These are phyloP conservation scores for Heliconius cydno DNA, from an alignment of 2,888 invertebrate species.

Conservation along the genomic window DNA sequence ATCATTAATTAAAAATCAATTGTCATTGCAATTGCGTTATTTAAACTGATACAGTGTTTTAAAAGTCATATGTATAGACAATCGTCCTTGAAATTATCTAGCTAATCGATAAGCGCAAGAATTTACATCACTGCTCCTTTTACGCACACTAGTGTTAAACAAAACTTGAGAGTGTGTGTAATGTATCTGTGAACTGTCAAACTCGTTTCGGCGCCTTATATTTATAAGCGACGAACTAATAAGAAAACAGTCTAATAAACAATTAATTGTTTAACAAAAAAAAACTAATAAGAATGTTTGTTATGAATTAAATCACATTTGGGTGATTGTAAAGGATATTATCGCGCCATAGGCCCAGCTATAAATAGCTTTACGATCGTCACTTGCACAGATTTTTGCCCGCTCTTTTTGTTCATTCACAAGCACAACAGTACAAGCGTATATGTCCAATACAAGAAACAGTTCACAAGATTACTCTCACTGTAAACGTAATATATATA, in stretches of 20 bases:
- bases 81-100: slow-evolving; percentile 77
- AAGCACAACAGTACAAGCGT: slow-evolving; percentile 54
- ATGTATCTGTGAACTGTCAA: slow-evolving; percentile 73
- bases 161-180: slow-evolving; percentile 58
- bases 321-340: slow-evolving; percentile 58
- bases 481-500: slow-evolving; percentile 54
- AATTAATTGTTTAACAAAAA: slow-evolving; percentile 26
- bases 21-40: slow-evolving; percentile 20
- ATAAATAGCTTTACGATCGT: slow-evolving; percentile 75
- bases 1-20: slow-evolving; percentile 25
- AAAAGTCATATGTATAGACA: slow-evolving; percentile 50
- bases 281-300: slow-evolving; percentile 54
- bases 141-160: slow-evolving; percentile 67
- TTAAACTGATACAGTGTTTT: slow-evolving; percentile 39
- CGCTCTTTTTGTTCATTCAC: slow-evolving; percentile 72
- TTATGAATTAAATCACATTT: slow-evolving; percentile 48
- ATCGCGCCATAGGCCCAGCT: slow-evolving; percentile 69
- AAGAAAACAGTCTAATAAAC: slow-evolving; percentile 45
- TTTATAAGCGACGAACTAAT: slow-evolving; percentile 45
- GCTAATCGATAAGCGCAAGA: slow-evolving; percentile 79
- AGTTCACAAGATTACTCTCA: slow-evolving; percentile 58
- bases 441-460: slow-evolving; percentile 53
- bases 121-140: slow-evolving; percentile 73
- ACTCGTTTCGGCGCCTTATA: slow-evolving; percentile 74
- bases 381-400: slow-evolving; percentile 75